A percentile compares a stretch with the other conserved stretches of the same genome.
phyloP scores from a whole-genome alignment of 2,888 invertebrate genomes.

The Cantharis rustica region DNA sequence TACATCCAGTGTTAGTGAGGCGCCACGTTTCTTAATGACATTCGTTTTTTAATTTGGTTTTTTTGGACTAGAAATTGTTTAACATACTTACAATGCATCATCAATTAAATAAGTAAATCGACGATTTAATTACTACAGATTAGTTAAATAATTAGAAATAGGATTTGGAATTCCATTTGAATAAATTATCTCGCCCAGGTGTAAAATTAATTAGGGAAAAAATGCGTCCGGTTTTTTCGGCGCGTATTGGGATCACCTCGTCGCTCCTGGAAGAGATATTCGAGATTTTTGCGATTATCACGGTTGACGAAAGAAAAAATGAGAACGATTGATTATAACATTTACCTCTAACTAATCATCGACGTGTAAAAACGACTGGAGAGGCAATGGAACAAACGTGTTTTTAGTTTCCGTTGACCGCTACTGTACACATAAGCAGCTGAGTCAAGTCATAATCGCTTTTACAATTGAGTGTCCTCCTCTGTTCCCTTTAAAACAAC shows the following conservation, averaged over 20 bases:
- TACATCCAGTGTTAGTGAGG: neutral
- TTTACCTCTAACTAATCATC: slow-evolving; percentile 26
- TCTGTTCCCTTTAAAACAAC: slow-evolving; percentile 39
- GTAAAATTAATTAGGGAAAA: neutral
- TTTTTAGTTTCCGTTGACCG: slow-evolving; percentile 40
- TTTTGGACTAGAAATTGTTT: neutral
- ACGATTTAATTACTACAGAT: neutral
- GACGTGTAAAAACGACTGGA: slow-evolving; percentile 19
- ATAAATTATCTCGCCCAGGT: neutral
- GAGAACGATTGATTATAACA: slow-evolving; percentile 21
- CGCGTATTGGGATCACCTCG: neutral
- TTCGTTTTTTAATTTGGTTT: neutral
- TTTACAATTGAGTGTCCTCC: slow-evolving; percentile 37
- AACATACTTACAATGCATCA: slow-evolving; percentile 2
- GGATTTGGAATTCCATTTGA: neutral
- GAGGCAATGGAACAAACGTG: slow-evolving; percentile 36
- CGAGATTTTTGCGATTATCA: neutral
- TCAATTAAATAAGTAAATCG: neutral
- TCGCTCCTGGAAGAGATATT: neutral
- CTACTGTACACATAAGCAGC: slow-evolving; percentile 39
- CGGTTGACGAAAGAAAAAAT: neutral
- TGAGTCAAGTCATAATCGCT: slow-evolving; percentile 40
- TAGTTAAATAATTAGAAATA: neutral
- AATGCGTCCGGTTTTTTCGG: neutral
- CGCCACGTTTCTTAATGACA: slow-evolving; percentile 4